Percentiles rank a stretch among this genome's conserved stretches.
Conservation (phyloP, 2,888 invertebrate species). For the Meta bourneti region DNA sequence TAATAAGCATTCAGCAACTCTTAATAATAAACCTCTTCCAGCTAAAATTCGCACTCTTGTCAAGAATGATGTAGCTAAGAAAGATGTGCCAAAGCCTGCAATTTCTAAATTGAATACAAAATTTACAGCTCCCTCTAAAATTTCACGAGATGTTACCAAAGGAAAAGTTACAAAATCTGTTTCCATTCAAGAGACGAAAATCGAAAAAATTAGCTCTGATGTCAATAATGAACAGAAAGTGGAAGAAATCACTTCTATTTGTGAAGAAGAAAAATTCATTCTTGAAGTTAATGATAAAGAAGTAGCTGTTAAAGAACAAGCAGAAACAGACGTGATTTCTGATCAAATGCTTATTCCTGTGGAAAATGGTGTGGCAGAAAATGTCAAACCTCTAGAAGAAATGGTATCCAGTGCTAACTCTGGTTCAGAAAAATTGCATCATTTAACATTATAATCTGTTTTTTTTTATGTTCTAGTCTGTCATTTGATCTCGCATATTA, state of each 20-base stretch:
- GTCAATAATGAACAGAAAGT: conserved; percentile 1
- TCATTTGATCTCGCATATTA: conserved; percentile 54
- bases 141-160: conserved; percentile 12
- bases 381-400: conserved; percentile 1
- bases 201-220: conserved; percentile 12
- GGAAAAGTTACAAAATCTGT: background rate
- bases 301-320: conserved; percentile 39
- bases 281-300: conserved; percentile 61
- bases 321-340: conserved; percentile 2
- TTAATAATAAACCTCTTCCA: conserved; percentile 29
- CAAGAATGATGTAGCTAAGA: conserved; percentile 45
- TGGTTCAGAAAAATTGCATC: background rate
- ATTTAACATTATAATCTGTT: background rate
- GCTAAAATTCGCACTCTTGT: conserved; percentile 11
- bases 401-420: background rate
- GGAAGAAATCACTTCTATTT: conserved; percentile 17
- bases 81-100: conserved; percentile 54
- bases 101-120: conserved; percentile 18
- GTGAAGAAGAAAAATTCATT: conserved; percentile 64
- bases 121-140: conserved; percentile 9
- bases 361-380: conserved; percentile 20
- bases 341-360: conserved; percentile 2
- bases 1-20: conserved; percentile 8
- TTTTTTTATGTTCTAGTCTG: conserved; percentile 68
- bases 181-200: background rate